Conservation (phyloP, 2,113 vertebrate genomes). For the Rostratula benghalensis region DNA sequence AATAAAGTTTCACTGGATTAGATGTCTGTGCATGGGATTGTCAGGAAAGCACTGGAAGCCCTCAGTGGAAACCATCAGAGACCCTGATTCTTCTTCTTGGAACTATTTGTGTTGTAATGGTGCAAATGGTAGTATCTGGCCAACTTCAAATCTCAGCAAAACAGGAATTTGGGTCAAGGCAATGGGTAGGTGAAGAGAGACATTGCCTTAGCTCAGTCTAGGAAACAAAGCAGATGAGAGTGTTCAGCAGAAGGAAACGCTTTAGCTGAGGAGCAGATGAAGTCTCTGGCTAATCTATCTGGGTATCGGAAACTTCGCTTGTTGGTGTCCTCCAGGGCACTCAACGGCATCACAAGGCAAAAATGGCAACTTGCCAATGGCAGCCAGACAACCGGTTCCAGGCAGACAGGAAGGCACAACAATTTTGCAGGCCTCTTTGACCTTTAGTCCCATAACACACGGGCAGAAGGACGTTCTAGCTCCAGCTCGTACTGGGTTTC, state of each 20-base stretch:
- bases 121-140: not conserved
- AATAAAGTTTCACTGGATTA: not conserved
- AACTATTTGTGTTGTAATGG: not conserved
- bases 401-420: not conserved
- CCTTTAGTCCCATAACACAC: not conserved
- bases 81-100: not conserved
- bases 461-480: not conserved
- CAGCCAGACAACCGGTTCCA: not conserved
- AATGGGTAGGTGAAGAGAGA: not conserved
- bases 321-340: not conserved
- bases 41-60: not conserved
- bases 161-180: not conserved
- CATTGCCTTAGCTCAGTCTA: not conserved
- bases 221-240: not conserved
- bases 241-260: not conserved
- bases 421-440: not conserved
- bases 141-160: not conserved
- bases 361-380: slow-evolving; percentile 23
- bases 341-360: fast-evolving
- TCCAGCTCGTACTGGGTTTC: fast-evolving
- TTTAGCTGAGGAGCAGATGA: not conserved
- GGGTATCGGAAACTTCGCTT: not conserved
- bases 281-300: not conserved
- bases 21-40: not conserved
- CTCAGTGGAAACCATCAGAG: not conserved